phyloP scores from a whole-genome alignment of 2,797 vertebrate genomes.

The Silurus lanzhouensis region DNA sequence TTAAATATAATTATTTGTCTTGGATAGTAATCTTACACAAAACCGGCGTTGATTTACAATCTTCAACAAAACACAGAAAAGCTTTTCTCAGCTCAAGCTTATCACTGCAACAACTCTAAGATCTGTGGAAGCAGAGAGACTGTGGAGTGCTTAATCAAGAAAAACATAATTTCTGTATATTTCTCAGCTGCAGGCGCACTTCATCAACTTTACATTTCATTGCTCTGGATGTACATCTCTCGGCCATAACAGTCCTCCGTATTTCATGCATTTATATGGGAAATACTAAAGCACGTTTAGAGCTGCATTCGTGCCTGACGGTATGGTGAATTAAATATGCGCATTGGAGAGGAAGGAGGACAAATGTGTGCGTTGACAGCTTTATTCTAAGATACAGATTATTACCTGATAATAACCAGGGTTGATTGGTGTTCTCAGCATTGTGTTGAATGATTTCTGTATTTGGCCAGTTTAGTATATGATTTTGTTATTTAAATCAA shows the following conservation, averaged over 20 bases:
- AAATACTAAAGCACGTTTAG: constrained; percentile 26
- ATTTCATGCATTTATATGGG: constrained; percentile 30
- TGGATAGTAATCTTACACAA: neutral
- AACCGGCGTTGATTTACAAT: constrained; percentile 2
- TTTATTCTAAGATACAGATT: constrained; percentile 5
- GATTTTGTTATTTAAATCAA: neutral
- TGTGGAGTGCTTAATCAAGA: neutral
- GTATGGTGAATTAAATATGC: constrained; percentile 29
- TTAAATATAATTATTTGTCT: constrained; percentile 17
- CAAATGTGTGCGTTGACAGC: neutral
- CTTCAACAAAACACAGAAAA: constrained; percentile 26
- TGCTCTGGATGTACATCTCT: constrained; percentile 15
- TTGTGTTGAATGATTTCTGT: neutral
- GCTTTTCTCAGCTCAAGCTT: constrained; percentile 18
- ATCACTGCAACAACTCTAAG: neutral
- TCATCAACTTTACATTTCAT: constrained; percentile 23
- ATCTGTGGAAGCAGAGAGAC: neutral
- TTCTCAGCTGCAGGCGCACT: constrained; percentile 8
- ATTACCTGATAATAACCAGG: neutral
- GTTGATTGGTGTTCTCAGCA: neutral
- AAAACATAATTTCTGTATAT: neutral
- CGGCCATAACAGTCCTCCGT: neutral
- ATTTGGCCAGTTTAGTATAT: neutral
- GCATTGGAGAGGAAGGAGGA: constrained; percentile 2
- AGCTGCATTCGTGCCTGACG: constrained; percentile 22